These are phyloP conservation scores for Bubalus kerabau DNA, from an alignment of 2,113 vertebrate genomes.

Conservation along the genomic window DNA sequence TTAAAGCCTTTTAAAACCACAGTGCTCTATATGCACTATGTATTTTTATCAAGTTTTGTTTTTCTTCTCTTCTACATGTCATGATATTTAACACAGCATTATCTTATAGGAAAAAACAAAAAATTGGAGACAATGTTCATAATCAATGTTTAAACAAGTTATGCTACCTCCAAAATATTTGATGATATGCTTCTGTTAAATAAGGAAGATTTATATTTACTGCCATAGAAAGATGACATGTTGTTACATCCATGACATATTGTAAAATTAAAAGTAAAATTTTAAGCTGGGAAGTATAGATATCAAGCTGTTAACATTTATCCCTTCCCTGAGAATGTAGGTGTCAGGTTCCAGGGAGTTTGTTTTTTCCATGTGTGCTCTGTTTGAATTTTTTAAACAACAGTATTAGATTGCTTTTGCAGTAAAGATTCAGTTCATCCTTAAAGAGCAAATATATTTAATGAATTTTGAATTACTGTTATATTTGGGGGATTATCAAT, in stretches of 20 bases:
- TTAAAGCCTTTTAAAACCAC: background rate
- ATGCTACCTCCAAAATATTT: background rate
- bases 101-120: background rate
- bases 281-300: background rate
- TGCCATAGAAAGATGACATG: background rate
- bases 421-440: background rate
- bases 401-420: background rate
- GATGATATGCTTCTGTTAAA: background rate
- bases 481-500: background rate
- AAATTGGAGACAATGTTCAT: background rate
- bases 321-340: background rate
- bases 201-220: background rate
- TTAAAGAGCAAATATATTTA: background rate
- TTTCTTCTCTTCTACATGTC: background rate
- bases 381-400: background rate
- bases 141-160: background rate
- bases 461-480: background rate
- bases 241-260: background rate
- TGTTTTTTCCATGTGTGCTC: background rate
- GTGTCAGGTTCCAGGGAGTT: background rate
- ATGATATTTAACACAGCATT: background rate
- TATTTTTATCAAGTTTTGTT: background rate
- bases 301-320: background rate
- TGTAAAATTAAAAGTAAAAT: background rate
- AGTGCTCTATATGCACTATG: background rate